Evolutionary conservation across 2,113 vertebrate species (phyloP).

Genomic region (Psammodynastes pulverulentus): DNA sequence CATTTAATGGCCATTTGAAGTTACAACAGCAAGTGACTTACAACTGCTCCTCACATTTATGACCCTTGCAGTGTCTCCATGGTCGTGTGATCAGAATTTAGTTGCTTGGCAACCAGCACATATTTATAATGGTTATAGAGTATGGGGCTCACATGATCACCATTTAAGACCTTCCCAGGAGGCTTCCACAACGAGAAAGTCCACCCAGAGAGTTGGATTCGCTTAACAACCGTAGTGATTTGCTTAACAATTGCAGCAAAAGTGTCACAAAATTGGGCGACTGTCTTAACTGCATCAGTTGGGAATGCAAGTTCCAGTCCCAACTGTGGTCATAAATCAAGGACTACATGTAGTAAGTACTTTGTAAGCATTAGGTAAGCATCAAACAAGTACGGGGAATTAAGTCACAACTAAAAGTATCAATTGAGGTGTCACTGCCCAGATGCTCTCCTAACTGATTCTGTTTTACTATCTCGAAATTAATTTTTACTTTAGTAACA

Average conservation of each 20-base stretch:
- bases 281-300: background rate
- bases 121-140: too few species aligned
- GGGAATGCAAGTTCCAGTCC: background rate
- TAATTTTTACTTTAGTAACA: constrained; percentile 31
- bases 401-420: constrained; percentile 14
- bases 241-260: background rate
- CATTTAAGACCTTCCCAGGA: too few species aligned
- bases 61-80: too few species aligned
- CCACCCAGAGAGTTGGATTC: background rate
- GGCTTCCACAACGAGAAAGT: background rate
- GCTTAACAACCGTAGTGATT: background rate
- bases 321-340: background rate
- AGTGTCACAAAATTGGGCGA: background rate
- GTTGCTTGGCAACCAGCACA: too few species aligned
- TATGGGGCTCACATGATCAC: too few species aligned
- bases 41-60: background rate
- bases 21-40: too few species aligned
- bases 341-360: background rate
- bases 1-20: background rate
- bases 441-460: background rate
- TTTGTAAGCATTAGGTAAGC: background rate
- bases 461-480: constrained; percentile 11
- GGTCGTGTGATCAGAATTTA: too few species aligned
- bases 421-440: background rate
- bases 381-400: background rate